These are phyloP conservation scores for Dendrolimus kikuchii DNA, from an alignment of 1,140 invertebrate species.

Conservation along the genomic window DNA sequence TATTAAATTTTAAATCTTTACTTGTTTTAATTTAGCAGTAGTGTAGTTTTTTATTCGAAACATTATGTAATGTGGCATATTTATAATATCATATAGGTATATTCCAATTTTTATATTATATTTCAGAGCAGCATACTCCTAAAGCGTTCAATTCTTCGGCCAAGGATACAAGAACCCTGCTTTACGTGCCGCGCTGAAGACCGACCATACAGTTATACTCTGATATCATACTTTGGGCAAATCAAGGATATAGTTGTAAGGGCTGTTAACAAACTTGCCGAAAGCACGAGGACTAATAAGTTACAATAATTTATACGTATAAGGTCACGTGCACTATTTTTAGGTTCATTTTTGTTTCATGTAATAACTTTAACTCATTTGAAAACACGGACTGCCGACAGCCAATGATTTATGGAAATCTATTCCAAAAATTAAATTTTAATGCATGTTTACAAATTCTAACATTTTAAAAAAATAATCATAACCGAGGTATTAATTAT, in stretches of 20 bases:
- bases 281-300: conserved; percentile 14
- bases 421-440: too few relatives aligned
- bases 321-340: conserved; percentile 1
- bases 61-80: too few relatives aligned
- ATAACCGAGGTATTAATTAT: too few relatives aligned
- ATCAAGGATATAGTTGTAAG: conserved; percentile 41
- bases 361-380: background rate
- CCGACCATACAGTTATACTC: conserved; percentile 37
- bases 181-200: conserved; percentile 47
- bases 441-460: too few relatives aligned
- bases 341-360: background rate
- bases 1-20: too few relatives aligned
- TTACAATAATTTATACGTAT: conserved; percentile 1
- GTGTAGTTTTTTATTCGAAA: too few relatives aligned
- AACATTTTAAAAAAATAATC: too few relatives aligned
- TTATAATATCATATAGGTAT: too few relatives aligned
- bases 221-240: conserved; percentile 35
- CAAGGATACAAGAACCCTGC: conserved; percentile 26
- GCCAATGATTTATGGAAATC: too few relatives aligned
- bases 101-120: conserved; percentile 1
- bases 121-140: conserved; percentile 47
- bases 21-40: too few relatives aligned
- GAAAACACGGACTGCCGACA: background rate
- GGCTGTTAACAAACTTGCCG: conserved; percentile 23
- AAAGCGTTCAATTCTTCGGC: conserved; percentile 32